Evolutionary conservation across 2,797 vertebrate genomes (phyloP), one percentile per base, ranked within the genome.

Genomic region (Hemibagrus guttatus): DNA sequence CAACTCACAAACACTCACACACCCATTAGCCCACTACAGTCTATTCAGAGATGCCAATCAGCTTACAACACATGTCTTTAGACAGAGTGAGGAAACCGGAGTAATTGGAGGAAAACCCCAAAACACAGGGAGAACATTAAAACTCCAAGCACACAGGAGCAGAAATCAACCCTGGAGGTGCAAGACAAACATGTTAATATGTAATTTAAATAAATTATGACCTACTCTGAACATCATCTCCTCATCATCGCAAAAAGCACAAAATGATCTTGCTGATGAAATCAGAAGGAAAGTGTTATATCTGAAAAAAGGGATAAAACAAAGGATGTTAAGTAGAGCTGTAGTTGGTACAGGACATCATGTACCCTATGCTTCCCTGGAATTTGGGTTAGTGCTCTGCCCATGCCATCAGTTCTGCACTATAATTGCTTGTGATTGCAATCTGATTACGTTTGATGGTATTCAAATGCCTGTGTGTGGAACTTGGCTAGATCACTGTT

Each of bases 391-490:
- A 28, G 42, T 52, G 31, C 31, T 13, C 63, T 84, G 71, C 46
- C 46, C 19, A 31, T 26, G 17, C 21, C 21, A 46, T 75, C 31
- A 56, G 52, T 63, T n/a, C 68, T 72, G 63, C 46, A 72, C 59
- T 31, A n/a, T 61, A 76, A 84, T n/a, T 66, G 0, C 16, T 39
- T 68, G 49, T 79, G 87, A 90, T 87, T 87, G 54, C 86, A 58
- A 56, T 69, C 64, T 39, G 69, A 58, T 56, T 42, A 59, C 75
- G 31, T 72, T 4, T 58, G 4, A 69, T 72, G 75, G 84, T 84
- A 63, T 68, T 89, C 84, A 76, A 71, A 68, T 59, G 76, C 31
- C n/a, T 75, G 6, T 16, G 13, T 59, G 49, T 58, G 31, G 79
- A 64, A 72, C 26, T 79, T 58, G 16, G 23, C 80, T 75, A 26